Evolutionary conservation across 2,888 invertebrate genomes (phyloP).

Genomic region (Stratiomys singularior): DNA sequence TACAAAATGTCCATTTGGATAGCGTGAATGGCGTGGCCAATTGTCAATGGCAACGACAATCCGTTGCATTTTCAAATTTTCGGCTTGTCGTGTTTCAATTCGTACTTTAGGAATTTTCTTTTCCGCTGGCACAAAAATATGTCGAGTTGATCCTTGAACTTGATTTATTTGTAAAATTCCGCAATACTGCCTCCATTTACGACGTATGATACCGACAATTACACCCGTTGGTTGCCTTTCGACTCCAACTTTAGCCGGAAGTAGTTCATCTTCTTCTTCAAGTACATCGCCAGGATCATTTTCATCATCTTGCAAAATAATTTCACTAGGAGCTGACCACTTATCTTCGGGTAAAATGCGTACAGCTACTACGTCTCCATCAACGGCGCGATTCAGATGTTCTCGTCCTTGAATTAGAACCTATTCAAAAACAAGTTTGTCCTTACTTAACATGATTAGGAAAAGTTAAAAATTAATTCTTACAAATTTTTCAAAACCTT

Average conservation of each 20-base stretch:
- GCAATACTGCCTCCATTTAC: slow-evolving; percentile 98
- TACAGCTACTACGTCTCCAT: slow-evolving; percentile 93
- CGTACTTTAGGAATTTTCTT: slow-evolving; percentile 92
- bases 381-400: slow-evolving; percentile 91
- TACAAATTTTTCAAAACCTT: slow-evolving; percentile 82
- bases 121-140: slow-evolving; percentile 95
- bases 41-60: slow-evolving; percentile 96
- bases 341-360: slow-evolving; percentile 87
- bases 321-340: slow-evolving; percentile 92
- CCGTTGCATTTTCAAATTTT: slow-evolving; percentile 80
- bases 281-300: slow-evolving; percentile 74
- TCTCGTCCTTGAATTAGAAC: slow-evolving; percentile 85
- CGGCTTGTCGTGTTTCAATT: slow-evolving; percentile 94
- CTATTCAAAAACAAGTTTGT: slow-evolving; percentile 63
- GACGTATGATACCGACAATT: slow-evolving; percentile 93
- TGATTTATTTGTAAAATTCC: slow-evolving; percentile 88
- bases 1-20: slow-evolving; percentile 96
- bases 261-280: slow-evolving; percentile 71
- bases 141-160: slow-evolving; percentile 76
- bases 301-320: slow-evolving; percentile 81
- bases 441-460: background rate
- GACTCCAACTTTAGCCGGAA: slow-evolving; percentile 61
- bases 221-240: slow-evolving; percentile 75
- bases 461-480: slow-evolving; percentile 58
- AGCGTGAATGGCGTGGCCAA: slow-evolving; percentile 94